Conservation (phyloP, 1,140 invertebrate genomes). For the Anadara kagoshimensis region DNA sequence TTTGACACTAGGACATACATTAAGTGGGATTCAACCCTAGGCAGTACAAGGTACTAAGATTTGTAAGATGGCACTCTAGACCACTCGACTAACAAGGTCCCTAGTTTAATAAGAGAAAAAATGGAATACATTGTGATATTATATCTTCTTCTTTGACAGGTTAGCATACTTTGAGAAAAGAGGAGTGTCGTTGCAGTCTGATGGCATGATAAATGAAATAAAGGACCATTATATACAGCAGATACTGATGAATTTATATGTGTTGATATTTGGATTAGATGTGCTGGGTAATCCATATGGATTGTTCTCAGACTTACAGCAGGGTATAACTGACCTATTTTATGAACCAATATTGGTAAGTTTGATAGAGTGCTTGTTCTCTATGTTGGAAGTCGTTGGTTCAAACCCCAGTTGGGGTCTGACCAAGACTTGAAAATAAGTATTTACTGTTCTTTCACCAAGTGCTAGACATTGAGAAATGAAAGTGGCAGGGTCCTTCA, state of each 20-base stretch:
- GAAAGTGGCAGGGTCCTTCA: too few relatives aligned
- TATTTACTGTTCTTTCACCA: too few relatives aligned
- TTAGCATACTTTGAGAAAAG: slow-evolving; percentile 70
- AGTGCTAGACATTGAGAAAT: too few relatives aligned
- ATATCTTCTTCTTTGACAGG: slow-evolving; percentile 45
- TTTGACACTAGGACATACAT: too few relatives aligned
- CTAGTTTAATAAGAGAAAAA: too few relatives aligned
- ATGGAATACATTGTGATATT: neutral
- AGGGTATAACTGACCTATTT: slow-evolving; percentile 74
- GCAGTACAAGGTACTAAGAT: too few relatives aligned
- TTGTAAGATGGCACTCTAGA: too few relatives aligned
- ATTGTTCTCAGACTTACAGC: slow-evolving; percentile 73
- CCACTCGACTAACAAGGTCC: too few relatives aligned
- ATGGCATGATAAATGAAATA: slow-evolving; percentile 62
- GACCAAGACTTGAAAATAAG: too few relatives aligned
- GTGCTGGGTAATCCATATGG: slow-evolving; percentile 76
- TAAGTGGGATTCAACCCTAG: too few relatives aligned
- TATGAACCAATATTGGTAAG: slow-evolving; percentile 74
- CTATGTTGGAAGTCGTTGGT: too few relatives aligned
- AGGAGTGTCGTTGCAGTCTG: slow-evolving; percentile 58
- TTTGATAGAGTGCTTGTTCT: neutral
- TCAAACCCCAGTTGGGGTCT: too few relatives aligned
- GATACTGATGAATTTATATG: slow-evolving; percentile 74
- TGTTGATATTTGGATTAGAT: slow-evolving; percentile 74
- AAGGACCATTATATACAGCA: slow-evolving; percentile 72